These are phyloP conservation scores for Mastomys coucha DNA, from an alignment of 2,113 vertebrate species.

Conservation along the genomic window DNA sequence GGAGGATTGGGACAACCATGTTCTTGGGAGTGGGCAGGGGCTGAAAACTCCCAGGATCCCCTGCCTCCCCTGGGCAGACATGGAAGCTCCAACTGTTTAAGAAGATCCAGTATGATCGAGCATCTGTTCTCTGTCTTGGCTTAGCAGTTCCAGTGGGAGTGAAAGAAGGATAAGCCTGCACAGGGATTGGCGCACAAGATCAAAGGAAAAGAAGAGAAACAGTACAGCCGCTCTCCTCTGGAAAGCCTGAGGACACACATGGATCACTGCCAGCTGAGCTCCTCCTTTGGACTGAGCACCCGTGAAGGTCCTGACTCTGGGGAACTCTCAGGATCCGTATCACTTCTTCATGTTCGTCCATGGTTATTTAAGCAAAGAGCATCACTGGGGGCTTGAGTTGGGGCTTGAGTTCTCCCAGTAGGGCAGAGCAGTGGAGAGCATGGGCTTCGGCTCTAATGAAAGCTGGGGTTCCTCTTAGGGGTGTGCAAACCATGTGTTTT, in stretches of 20 bases:
- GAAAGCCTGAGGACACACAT: accelerated
- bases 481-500: accelerated
- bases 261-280: neutral
- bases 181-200: neutral
- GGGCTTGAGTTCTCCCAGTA: no score
- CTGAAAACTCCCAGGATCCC: neutral
- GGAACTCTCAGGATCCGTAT: no score
- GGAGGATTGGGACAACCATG: neutral
- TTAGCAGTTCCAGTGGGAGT: neutral
- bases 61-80: neutral
- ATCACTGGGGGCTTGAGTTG: accelerated
- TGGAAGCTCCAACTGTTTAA: no score
- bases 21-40: neutral
- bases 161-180: neutral
- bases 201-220: no score
- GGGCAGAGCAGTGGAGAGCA: accelerated
- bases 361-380: neutral
- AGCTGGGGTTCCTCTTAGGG: accelerated
- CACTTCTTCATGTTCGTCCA: neutral
- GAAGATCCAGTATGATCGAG: neutral
- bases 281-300: neutral
- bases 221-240: neutral
- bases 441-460: accelerated
- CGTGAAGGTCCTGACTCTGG: neutral
- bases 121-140: neutral